Base-by-base conservation (phyloP, 2,888 invertebrate genomes). In the Platerodrilus igneus region DNA sequence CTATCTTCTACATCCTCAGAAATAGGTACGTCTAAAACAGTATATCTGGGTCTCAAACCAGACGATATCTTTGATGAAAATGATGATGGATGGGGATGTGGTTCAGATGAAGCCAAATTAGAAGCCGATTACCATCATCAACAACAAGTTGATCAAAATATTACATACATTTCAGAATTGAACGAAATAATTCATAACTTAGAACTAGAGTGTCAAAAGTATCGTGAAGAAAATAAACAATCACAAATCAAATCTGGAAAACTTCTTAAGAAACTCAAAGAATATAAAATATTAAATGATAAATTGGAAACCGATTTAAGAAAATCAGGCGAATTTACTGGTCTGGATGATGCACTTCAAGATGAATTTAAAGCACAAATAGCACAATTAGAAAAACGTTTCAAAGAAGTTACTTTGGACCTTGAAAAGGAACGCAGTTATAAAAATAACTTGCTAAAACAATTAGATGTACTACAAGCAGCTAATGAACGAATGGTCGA, bases 241-340 rank as follows among this genome's bases (percentile, higher is more conserved):
- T 69, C 76, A 42, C 82, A 86, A 62, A 66, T 79, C 0, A 88
- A 88, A 61, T 78, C 82, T 17, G 77, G 79, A 2, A 91, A 88
- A 68, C 75, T 89, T 48, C 70, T 92, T 52, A 84, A 85, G 56
- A 92, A 90, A 64, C 68, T 92, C 25, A 92, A 90, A 64, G 85
- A 88, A 59, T 77, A 88, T 36, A 92, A 91, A 65, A 67, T 68
- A 2, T 77, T 76, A 44, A 77, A 81, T 57, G 83, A 83, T 20
- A 70, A 73, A 50, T 62, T 82, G 20, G 66, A 68, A 7, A 73
- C 72, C 37, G 76, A 79, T 60, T 55, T 53, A n/a, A 53, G 41
- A 32, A 34, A 26, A 21, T 54, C 54, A 7, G 46, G 37, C 8
- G 52, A 51, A 31, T 53, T 54, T 9, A 69, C 72, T 37, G 72